These are phyloP conservation scores for Guaruba guarouba DNA, from an alignment of 2,113 vertebrate species.

Conservation along the genomic window DNA sequence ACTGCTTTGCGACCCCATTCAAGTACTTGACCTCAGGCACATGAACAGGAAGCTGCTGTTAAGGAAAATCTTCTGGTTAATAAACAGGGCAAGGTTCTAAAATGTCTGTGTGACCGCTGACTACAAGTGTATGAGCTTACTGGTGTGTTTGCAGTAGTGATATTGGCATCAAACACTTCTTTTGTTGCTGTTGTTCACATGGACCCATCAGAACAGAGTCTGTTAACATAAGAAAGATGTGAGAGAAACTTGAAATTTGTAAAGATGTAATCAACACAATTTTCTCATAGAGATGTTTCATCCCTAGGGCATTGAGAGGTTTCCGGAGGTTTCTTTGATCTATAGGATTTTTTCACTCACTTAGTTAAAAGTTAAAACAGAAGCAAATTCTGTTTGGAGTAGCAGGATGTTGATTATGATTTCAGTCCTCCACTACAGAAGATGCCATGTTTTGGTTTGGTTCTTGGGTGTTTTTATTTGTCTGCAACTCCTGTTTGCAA, in stretches of 20 bases:
- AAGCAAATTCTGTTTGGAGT: background rate
- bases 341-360: background rate
- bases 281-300: accelerated
- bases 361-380: background rate
- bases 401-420: background rate
- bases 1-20: background rate
- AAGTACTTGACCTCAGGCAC: background rate
- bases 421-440: background rate
- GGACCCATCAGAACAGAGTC: background rate
- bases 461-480: background rate
- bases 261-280: background rate
- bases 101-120: background rate
- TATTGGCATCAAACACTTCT: accelerated
- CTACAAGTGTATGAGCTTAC: background rate
- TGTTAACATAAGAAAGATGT: background rate
- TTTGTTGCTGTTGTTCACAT: background rate
- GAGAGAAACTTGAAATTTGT: background rate
- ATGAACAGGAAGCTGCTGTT: background rate
- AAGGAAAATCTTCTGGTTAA: background rate
- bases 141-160: background rate
- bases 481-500: background rate
- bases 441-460: background rate
- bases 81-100: background rate
- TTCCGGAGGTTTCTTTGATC: background rate
- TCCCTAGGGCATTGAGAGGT: background rate